Conservation (phyloP, 2,797 vertebrate genomes). For the Mastacembelus armatus region DNA sequence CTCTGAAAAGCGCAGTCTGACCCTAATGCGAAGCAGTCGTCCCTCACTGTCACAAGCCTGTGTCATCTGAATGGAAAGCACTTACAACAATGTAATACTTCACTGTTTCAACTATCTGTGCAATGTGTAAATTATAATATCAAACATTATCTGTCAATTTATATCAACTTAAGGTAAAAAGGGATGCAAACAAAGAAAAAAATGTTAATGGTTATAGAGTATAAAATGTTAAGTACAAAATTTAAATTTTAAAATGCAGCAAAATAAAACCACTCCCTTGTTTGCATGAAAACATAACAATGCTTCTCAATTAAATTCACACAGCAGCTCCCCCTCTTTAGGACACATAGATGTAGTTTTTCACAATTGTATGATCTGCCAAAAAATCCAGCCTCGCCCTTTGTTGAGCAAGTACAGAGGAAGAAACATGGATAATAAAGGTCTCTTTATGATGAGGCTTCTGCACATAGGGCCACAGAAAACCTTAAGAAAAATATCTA, state of each 20-base stretch:
- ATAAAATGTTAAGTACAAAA: background rate
- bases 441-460: conserved; percentile 86
- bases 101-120: conserved; percentile 10
- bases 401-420: conserved; percentile 77
- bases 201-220: background rate
- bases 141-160: background rate
- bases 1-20: conserved; percentile 79
- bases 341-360: conserved; percentile 71
- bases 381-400: conserved; percentile 80
- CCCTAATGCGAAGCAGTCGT: conserved; percentile 72
- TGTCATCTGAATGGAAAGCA: conserved; percentile 42
- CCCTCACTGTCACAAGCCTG: conserved; percentile 65
- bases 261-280: conserved; percentile 4
- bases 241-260: conserved; percentile 2
- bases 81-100: conserved; percentile 10
- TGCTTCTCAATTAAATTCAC: conserved; percentile 64
- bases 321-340: conserved; percentile 42
- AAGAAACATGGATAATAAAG: conserved; percentile 81
- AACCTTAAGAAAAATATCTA: conserved; percentile 85
- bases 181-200: background rate
- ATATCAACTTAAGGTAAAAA: background rate
- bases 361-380: conserved; percentile 81
- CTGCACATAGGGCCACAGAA: conserved; percentile 78
- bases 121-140: conserved; percentile 9
- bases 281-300: conserved; percentile 32